A percentile compares a stretch with the other conserved stretches of the same genome.
Conservation (phyloP, 2,797 vertebrate species). For the Poecilia gillii region DNA sequence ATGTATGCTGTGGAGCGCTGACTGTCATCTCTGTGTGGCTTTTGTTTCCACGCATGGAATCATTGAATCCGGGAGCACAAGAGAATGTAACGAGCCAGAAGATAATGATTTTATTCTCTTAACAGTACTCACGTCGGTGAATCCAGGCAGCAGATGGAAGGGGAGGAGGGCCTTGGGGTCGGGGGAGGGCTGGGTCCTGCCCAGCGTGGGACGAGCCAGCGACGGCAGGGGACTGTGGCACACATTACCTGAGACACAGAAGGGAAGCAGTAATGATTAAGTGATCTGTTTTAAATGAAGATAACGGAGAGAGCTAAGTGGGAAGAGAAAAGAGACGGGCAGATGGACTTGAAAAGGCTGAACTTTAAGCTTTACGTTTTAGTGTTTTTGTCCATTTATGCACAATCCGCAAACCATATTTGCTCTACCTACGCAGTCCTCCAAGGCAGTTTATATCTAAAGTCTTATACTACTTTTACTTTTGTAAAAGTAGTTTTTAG, state of each 20-base stretch:
- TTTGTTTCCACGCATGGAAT: too few relatives aligned
- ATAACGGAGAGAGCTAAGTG: background rate
- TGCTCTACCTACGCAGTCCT: background rate
- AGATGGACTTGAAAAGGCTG: background rate
- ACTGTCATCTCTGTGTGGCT: too few relatives aligned
- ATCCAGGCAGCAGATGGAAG: constrained; percentile 89
- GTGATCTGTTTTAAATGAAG: constrained; percentile 5
- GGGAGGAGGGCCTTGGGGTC: constrained; percentile 89
- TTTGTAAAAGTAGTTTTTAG: background rate
- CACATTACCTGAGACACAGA: constrained; percentile 83
- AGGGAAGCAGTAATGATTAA: constrained; percentile 6
- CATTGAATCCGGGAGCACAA: too few relatives aligned
- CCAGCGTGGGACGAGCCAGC: constrained; percentile 82
- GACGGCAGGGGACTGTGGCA: constrained; percentile 88
- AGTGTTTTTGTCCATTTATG: background rate
- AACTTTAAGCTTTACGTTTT: background rate
- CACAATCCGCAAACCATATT: background rate
- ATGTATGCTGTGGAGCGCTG: too few relatives aligned
- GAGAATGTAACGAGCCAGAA: too few relatives aligned
- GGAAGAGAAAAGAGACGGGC: background rate
- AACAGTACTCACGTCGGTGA: constrained; percentile 86
- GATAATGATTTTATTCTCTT: too few relatives aligned
- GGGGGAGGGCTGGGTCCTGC: constrained; percentile 82
- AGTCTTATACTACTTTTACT: background rate
- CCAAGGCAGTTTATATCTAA: background rate